These are phyloP conservation scores for Epinephelus malabaricus DNA, from an alignment of 2,797 vertebrate genomes.

Conservation along the genomic window DNA sequence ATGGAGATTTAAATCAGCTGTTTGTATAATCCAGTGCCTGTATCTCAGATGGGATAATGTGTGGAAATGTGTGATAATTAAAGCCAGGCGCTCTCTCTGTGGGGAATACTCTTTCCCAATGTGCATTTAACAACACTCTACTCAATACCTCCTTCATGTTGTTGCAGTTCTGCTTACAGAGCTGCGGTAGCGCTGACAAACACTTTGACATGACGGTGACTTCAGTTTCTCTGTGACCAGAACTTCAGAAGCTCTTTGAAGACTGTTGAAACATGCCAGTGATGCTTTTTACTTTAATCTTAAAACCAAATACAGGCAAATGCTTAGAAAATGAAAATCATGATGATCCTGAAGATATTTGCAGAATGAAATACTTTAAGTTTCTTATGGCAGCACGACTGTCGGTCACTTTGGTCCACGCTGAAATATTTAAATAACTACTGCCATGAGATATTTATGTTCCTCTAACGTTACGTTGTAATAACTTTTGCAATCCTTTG, in stretches of 20 bases:
- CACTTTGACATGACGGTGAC: not conserved
- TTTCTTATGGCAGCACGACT: not conserved
- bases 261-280: not conserved
- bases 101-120: conserved; percentile 67
- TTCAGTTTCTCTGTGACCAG: not conserved
- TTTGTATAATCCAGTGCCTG: conserved; percentile 63
- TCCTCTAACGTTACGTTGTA: too few relatives aligned
- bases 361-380: not conserved
- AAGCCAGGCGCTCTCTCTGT: conserved; percentile 64
- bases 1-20: conserved; percentile 72
- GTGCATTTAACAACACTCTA: conserved; percentile 30
- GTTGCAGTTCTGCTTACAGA: not conserved
- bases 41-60: conserved; percentile 72
- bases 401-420: too few relatives aligned
- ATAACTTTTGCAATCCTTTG: too few relatives aligned
- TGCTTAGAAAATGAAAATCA: not conserved
- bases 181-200: conserved; percentile 37
- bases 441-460: too few relatives aligned
- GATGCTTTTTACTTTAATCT: not conserved
- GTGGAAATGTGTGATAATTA: conserved; percentile 78
- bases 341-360: not conserved
- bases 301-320: too few relatives aligned
- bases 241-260: not conserved
- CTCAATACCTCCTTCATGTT: conserved; percentile 12
- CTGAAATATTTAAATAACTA: too few relatives aligned